Percentiles rank a stretch among this genome's conserved stretches.
Evolutionary conservation across 2,888 invertebrate genomes (phyloP).

Genomic region (Cosmorhoe ocellata): DNA sequence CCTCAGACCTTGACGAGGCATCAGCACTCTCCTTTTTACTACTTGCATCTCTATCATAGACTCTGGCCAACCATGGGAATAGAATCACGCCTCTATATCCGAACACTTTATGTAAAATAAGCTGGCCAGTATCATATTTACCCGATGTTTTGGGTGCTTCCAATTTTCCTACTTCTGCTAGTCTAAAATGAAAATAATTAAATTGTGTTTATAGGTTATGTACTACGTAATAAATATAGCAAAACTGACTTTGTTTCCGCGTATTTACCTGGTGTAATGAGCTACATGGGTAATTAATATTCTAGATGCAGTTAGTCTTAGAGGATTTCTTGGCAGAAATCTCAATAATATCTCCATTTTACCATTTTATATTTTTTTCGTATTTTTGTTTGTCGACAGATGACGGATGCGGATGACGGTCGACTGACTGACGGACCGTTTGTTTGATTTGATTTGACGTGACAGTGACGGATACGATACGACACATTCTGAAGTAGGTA

Average conservation of each 20-base stretch:
- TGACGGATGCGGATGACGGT: conserved; percentile 2
- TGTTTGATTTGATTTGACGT: no score
- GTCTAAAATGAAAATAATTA: conserved; percentile 81
- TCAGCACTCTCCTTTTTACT: conserved; percentile 83
- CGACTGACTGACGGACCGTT: not conserved
- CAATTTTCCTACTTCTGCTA: conserved; percentile 96
- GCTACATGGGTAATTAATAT: conserved; percentile 70
- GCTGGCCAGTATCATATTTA: conserved; percentile 97
- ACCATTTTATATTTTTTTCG: conserved; percentile 69
- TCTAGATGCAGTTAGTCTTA: conserved; percentile 65
- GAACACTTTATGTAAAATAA: conserved; percentile 97
- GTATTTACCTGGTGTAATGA: conserved; percentile 69
- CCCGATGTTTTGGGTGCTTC: conserved; percentile 93
- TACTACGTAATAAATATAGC: conserved; percentile 46
- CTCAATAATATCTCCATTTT: conserved; percentile 80
- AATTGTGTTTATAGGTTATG: conserved; percentile 58
- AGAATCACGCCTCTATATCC: conserved; percentile 98
- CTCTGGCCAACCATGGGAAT: conserved; percentile 98
- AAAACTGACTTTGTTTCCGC: not conserved
- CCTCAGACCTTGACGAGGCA: conserved; percentile 48
- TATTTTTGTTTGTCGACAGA: conserved; percentile 58
- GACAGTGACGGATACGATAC: no score
- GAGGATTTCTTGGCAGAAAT: conserved; percentile 65
- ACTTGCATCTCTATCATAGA: conserved; percentile 95
- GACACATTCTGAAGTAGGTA: no score